phyloP scores from a whole-genome alignment of 2,797 vertebrate genomes.

The Gymnothorax javanicus region DNA sequence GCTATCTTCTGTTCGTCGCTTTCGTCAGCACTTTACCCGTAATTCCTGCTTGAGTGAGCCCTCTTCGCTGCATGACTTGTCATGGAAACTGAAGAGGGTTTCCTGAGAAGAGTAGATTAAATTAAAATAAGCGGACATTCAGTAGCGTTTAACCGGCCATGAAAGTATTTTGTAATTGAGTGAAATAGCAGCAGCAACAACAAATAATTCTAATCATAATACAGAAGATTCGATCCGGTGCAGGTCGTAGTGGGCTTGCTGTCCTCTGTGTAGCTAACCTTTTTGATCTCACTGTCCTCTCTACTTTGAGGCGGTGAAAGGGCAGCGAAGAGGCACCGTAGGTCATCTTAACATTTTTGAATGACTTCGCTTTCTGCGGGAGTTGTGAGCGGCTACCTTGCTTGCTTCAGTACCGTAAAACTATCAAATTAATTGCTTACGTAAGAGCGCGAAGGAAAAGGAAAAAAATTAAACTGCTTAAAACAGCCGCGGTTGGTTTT shows the following conservation, averaged over 20 bases:
- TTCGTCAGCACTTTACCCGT: conserved; percentile 71
- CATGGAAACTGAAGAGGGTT: conserved; percentile 73
- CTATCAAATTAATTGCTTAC: conserved; percentile 64
- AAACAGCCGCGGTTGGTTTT: conserved; percentile 32
- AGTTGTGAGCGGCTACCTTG: conserved; percentile 70
- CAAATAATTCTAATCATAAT: conserved; percentile 35
- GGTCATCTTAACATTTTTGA: conserved; percentile 68
- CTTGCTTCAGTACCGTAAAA: conserved; percentile 47
- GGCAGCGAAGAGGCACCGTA: conserved; percentile 64
- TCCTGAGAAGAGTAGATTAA: conserved; percentile 57
- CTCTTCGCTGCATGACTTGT: conserved; percentile 58
- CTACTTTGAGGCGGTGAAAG: conserved; percentile 60
- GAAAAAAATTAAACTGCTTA: conserved; percentile 36
- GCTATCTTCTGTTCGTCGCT: conserved; percentile 44
- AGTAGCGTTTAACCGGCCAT: conserved; percentile 55
- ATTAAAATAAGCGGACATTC: conserved; percentile 30
- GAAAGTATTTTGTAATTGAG: conserved; percentile 72
- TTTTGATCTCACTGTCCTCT: conserved; percentile 51
- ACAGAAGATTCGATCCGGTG: conserved; percentile 51
- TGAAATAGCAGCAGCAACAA: conserved; percentile 58
- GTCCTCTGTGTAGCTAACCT: conserved; percentile 56
- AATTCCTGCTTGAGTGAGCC: conserved; percentile 71
- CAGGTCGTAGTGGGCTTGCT: conserved; percentile 72
- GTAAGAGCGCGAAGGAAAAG: conserved; percentile 67
- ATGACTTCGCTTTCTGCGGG: conserved; percentile 68